Conservation (phyloP, 2,113 vertebrate genomes). For the Potamarius usumacintae region DNA sequence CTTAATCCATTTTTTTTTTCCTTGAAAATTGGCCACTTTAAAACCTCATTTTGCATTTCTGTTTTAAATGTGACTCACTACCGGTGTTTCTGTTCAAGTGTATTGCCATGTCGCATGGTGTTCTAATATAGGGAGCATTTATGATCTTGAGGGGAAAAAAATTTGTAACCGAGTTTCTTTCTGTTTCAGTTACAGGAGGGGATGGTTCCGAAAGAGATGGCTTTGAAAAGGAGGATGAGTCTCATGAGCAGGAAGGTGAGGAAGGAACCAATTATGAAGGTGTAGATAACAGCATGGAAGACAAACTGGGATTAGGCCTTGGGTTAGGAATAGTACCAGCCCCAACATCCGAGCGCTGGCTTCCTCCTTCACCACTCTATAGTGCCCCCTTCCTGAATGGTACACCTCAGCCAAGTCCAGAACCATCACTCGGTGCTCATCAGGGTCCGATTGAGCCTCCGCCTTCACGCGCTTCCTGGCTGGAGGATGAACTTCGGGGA, state of each 20-base stretch:
- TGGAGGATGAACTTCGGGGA: slow-evolving; percentile 76
- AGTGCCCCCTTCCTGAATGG: slow-evolving; percentile 79
- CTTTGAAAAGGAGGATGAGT: slow-evolving; percentile 76
- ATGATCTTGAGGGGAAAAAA: neutral
- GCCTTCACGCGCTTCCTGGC: slow-evolving; percentile 70
- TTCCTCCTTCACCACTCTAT: slow-evolving; percentile 78
- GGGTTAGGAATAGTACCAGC: slow-evolving; percentile 76
- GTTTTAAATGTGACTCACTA: neutral
- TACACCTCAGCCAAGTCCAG: slow-evolving; percentile 76
- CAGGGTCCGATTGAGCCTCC: slow-evolving; percentile 73
- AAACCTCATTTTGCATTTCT: neutral
- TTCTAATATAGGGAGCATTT: neutral
- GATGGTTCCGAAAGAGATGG: slow-evolving; percentile 73
- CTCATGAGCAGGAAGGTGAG: slow-evolving; percentile 70
- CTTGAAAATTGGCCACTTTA: neutral
- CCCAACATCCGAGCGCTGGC: slow-evolving; percentile 77
- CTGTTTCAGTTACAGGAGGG: slow-evolving; percentile 63
- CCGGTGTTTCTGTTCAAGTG: neutral
- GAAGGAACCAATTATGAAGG: slow-evolving; percentile 70
- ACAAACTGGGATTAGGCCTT: slow-evolving; percentile 74
- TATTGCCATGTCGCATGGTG: neutral
- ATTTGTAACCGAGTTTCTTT: neutral
- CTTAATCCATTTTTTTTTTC: neutral
- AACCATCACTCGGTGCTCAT: slow-evolving; percentile 72
- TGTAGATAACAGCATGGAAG: slow-evolving; percentile 75